A percentile compares a stretch with the other conserved stretches of the same genome.
Evolutionary conservation across 2,113 vertebrate genomes (phyloP).

Genomic region (Sebastes fasciatus): DNA sequence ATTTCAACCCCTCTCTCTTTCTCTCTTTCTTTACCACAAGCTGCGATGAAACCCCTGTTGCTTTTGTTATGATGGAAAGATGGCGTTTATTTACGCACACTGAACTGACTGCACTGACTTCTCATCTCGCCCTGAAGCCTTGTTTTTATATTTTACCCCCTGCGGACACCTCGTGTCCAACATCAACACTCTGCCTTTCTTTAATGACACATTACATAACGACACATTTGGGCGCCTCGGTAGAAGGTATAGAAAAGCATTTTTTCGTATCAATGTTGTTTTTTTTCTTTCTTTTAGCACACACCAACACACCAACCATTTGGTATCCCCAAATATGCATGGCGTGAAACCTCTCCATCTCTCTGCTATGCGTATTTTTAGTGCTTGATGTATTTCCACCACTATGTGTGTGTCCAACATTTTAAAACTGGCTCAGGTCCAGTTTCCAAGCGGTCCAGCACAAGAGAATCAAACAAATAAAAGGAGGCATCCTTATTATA

Average conservation of each 20-base stretch:
- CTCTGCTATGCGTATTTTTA: slow-evolving; percentile 63
- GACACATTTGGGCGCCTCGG: slow-evolving; percentile 54
- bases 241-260: slow-evolving; percentile 44
- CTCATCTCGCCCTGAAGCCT: slow-evolving; percentile 51
- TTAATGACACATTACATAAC: slow-evolving; percentile 63
- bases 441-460: slow-evolving; percentile 60
- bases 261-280: slow-evolving; percentile 41
- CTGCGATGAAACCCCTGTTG: slow-evolving; percentile 77
- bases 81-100: slow-evolving; percentile 84
- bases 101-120: slow-evolving; percentile 67
- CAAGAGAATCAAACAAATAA: slow-evolving; percentile 63
- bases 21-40: slow-evolving; percentile 37
- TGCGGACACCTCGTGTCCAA: slow-evolving; percentile 49
- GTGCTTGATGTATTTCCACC: slow-evolving; percentile 53
- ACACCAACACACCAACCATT: slow-evolving; percentile 17
- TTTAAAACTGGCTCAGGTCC: slow-evolving; percentile 57
- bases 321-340: slow-evolving; percentile 30
- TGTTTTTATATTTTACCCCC: slow-evolving; percentile 21
- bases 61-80: slow-evolving; percentile 84
- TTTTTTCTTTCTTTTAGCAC: slow-evolving; percentile 24
- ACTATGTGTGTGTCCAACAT: slow-evolving; percentile 56
- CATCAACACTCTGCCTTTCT: slow-evolving; percentile 44
- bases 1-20: slow-evolving; percentile 51
- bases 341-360: slow-evolving; percentile 46
- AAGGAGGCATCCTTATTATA: slow-evolving; percentile 48